Evolutionary conservation across 2,797 vertebrate genomes (phyloP).

Genomic region (Myotis daubentonii): DNA sequence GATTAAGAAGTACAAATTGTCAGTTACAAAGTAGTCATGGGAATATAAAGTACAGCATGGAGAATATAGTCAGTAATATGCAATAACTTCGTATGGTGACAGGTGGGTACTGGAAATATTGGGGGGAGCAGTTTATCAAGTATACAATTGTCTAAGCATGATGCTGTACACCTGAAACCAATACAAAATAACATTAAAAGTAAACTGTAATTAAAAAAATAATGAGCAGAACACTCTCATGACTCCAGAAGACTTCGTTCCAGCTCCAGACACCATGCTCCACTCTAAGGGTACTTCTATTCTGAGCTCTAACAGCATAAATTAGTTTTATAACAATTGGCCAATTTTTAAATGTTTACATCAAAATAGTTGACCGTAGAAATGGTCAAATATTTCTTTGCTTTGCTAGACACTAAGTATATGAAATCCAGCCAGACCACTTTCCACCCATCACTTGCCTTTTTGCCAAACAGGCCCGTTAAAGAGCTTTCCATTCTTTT

Average conservation of each 20-base stretch:
- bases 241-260: not conserved
- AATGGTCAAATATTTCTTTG: not conserved
- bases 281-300: not conserved
- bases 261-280: not conserved
- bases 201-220: not conserved
- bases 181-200: not conserved
- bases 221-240: not conserved
- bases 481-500: not conserved
- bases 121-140: not conserved
- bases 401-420: not conserved
- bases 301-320: not conserved
- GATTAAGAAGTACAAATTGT: not conserved
- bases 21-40: not conserved
- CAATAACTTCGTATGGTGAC: not conserved
- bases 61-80: not conserved
- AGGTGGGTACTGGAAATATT: not conserved
- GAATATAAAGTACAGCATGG: not conserved
- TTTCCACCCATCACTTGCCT: not conserved
- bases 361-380: not conserved
- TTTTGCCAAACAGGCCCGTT: not conserved
- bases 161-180: not conserved
- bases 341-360: constrained; percentile 4
- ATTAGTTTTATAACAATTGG: not conserved
- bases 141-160: not conserved
- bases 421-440: not conserved